Evolutionary conservation across 2,797 vertebrate species (phyloP).

Genomic region (Brachymystax lenok): DNA sequence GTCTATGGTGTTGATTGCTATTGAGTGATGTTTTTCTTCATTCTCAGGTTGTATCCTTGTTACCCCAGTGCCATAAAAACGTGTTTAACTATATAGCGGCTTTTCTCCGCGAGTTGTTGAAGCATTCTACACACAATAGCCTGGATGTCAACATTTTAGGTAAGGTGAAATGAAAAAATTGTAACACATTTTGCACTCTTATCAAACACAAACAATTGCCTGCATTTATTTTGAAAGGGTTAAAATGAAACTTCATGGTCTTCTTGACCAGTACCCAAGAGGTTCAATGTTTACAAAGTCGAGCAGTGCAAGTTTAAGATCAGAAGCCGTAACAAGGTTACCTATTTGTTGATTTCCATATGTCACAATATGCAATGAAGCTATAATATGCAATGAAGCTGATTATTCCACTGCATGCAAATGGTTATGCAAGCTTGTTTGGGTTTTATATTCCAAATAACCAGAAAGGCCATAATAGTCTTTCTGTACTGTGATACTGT

Average conservation of each 20-base stretch:
- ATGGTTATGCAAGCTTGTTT: neutral
- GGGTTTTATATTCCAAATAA: neutral
- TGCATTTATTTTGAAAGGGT: too few relatives aligned
- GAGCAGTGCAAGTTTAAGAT: too few relatives aligned
- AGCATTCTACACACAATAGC: conserved; percentile 85
- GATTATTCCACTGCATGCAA: neutral
- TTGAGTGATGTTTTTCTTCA: conserved; percentile 15
- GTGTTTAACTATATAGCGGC: conserved; percentile 91
- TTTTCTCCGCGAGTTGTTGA: conserved; percentile 91
- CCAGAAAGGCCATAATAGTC: neutral
- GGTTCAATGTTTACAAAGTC: too few relatives aligned
- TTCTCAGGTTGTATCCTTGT: conserved; percentile 80
- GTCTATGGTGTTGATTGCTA: neutral
- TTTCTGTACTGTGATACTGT: neutral
- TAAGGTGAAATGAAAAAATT: conserved; percentile 65
- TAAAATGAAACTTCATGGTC: too few relatives aligned
- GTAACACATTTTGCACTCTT: too few relatives aligned
- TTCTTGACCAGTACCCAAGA: too few relatives aligned
- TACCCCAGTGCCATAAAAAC: conserved; percentile 90
- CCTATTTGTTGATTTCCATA: neutral
- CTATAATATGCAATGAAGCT: neutral
- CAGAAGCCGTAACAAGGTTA: neutral
- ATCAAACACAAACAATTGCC: too few relatives aligned
- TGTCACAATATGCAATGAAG: neutral
- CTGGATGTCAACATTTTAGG: conserved; percentile 89